These are phyloP conservation scores for Peromyscus eremicus DNA, from an alignment of 2,797 vertebrate genomes.

Conservation along the genomic window DNA sequence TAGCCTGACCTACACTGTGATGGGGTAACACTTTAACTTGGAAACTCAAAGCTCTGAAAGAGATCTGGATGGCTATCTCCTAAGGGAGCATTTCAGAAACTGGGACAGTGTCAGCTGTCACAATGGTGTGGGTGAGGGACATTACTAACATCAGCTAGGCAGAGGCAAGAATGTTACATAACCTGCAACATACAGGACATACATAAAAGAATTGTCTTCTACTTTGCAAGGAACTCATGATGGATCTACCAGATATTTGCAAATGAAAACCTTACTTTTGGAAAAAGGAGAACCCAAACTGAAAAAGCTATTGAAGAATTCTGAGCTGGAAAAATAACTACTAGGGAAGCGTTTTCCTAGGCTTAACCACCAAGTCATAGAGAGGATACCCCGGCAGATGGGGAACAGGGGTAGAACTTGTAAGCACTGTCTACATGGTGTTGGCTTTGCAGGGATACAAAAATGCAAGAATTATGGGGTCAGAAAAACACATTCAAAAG, in stretches of 20 bases:
- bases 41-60: background rate
- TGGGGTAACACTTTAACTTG: slow-evolving; percentile 12
- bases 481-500: background rate
- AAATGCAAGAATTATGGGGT: background rate
- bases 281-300: background rate
- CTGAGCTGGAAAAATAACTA: background rate
- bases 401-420: background rate
- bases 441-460: background rate
- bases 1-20: background rate
- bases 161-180: background rate
- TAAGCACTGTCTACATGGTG: background rate
- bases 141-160: background rate
- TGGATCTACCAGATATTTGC: background rate
- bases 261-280: slow-evolving; percentile 21
- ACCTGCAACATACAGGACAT: background rate
- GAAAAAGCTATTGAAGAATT: background rate
- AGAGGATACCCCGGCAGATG: background rate
- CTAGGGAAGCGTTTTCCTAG: background rate
- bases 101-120: background rate
- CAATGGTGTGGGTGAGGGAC: background rate
- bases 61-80: background rate
- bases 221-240: background rate
- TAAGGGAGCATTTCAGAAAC: slow-evolving; percentile 24
- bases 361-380: background rate
- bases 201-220: background rate